Evolutionary conservation across 2,888 invertebrate species (phyloP).

Genomic region (Anticlea derivata): DNA sequence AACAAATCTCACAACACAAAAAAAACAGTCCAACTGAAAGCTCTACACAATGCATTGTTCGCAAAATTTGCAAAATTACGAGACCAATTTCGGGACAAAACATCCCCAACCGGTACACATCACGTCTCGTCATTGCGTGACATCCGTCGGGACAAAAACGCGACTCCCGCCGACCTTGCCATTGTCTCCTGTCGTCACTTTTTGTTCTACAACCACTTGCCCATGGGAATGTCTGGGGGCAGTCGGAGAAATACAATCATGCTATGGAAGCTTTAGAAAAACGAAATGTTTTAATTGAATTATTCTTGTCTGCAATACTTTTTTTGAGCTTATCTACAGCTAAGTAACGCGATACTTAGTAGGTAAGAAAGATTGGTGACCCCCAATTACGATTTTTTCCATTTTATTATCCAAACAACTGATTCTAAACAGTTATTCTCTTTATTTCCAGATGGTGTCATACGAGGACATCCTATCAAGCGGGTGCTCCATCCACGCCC

Average conservation of each 20-base stretch:
- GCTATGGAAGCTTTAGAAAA: slow-evolving; percentile 1
- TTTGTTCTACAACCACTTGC: slow-evolving; percentile 21
- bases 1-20: no score
- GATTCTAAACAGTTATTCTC: slow-evolving; percentile 16
- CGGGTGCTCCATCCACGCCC: slow-evolving; percentile 91
- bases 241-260: slow-evolving; percentile 17
- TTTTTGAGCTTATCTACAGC: no score
- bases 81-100: slow-evolving; percentile 21
- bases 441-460: slow-evolving; percentile 85
- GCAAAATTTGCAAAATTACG: slow-evolving; percentile 9
- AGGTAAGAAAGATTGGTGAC: no score
- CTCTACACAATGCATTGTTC: slow-evolving; percentile 7
- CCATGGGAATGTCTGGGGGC: slow-evolving; percentile 17
- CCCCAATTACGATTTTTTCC: no score
- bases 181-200: slow-evolving; percentile 49
- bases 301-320: background rate
- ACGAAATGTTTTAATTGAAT: slow-evolving; percentile 12
- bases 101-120: slow-evolving; percentile 17
- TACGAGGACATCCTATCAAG: slow-evolving; percentile 90
- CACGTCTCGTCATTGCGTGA: slow-evolving; percentile 41
- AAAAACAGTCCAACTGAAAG: no score
- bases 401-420: background rate
- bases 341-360: no score
- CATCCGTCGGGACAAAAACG: slow-evolving; percentile 61
- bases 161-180: slow-evolving; percentile 60